Evolutionary conservation across 2,797 vertebrate genomes (phyloP), one percentile per base, ranked within the genome.

Genomic region (Ammospiza maritima): DNA sequence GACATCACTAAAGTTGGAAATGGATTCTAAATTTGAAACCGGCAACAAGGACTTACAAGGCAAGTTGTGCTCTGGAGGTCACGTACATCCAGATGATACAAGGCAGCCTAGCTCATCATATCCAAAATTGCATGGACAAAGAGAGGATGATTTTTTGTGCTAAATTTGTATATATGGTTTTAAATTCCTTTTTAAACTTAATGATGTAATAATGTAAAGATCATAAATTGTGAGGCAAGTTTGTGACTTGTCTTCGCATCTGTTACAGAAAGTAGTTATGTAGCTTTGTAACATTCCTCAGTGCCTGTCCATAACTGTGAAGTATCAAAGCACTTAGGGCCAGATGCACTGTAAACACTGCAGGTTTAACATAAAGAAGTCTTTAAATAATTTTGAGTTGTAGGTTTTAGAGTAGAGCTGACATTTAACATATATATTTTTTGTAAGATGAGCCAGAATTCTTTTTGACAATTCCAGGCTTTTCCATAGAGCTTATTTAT

Each of bases 401-500:
- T 98, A 98, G 97, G 97, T 98, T 98, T 98, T 99, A 99, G 98
- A 98, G 97, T 98, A 98, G 98, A 98, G 98, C 98, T 98, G 98
- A 99, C 98, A 98, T 98, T 98, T 98, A 98, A 97, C 98, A 98
- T 98, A 97, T 98, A 97, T 98, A 98, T 98, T 98, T 99, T 99
- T 99, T 98, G 98, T 99, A 99, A 98, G 98, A 99, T 98, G 98
- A 99, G 98, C 98, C 98, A 98, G 98, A 98, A 98, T 98, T 98
- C 97, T 98, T 98, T 98, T 98, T 98, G 98, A 98, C 97, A 97
- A 98, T 98, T 98, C 98, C 98, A 98, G 98, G 98, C 98, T 98
- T 98, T 98, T 98, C 98, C 98, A 98, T 98, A 98, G 98, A 98
- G 98, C 98, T 99, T 99, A 99, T 99, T 99, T 99, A 99, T 99